phyloP scores from a whole-genome alignment of 2,113 vertebrate species.

The Xerus inauris region DNA sequence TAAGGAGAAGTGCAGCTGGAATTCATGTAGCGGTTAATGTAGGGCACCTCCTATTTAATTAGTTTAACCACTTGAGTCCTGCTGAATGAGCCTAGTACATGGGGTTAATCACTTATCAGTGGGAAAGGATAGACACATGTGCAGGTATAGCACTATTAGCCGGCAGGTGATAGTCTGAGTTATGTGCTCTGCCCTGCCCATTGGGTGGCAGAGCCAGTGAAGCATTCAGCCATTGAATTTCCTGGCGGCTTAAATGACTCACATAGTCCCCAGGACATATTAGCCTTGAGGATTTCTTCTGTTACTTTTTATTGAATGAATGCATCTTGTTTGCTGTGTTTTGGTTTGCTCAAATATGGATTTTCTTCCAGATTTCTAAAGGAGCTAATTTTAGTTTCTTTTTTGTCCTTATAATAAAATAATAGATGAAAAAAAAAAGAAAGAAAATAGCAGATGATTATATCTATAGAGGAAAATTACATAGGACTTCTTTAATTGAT shows the following conservation, averaged over 20 bases:
- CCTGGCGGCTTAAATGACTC: constrained; percentile 23
- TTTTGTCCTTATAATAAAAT: not conserved
- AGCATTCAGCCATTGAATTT: constrained; percentile 69
- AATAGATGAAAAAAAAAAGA: not conserved
- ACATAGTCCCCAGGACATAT: not conserved
- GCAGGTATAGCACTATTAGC: not conserved
- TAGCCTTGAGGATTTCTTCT: constrained; percentile 11
- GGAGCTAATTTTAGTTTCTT: not conserved
- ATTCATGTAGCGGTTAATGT: constrained; percentile 60
- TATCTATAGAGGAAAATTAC: not conserved
- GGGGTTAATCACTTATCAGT: constrained; percentile 67
- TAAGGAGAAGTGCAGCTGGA: constrained; percentile 47
- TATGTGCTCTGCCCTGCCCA: constrained; percentile 2
- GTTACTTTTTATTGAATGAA: not conserved
- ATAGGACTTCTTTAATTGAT: not conserved
- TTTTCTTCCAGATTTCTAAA: not conserved
- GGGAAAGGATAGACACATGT: not conserved
- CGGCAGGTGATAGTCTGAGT: constrained; percentile 48
- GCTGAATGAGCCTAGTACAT: constrained; percentile 42
- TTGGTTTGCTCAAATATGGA: not conserved
- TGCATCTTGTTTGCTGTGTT: not conserved
- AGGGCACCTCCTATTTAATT: constrained; percentile 62
- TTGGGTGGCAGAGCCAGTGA: constrained; percentile 52
- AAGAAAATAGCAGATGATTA: not conserved
- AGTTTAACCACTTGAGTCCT: constrained; percentile 73